phyloP scores from a whole-genome alignment of 2,113 vertebrate genomes.

The Perca fluviatilis region DNA sequence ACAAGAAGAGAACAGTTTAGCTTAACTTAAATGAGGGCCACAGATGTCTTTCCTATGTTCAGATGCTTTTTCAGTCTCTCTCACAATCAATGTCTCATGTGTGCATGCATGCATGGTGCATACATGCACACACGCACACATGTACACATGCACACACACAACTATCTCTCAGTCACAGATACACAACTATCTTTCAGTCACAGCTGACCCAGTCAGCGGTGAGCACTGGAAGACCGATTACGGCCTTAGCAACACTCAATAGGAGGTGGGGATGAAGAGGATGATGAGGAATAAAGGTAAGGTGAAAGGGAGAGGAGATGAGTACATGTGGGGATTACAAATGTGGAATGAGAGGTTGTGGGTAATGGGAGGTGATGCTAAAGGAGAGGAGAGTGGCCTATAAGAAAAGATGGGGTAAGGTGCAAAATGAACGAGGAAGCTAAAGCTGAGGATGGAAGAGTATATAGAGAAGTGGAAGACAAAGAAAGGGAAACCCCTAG shows the following conservation, averaged over 20 bases:
- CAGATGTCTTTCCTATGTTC: not conserved
- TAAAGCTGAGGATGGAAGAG: not conserved
- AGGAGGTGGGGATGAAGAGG: constrained; percentile 10
- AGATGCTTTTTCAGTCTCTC: not conserved
- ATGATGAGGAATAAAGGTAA: not conserved
- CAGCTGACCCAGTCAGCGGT: constrained; percentile 52
- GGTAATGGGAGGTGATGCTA: constrained; percentile 17
- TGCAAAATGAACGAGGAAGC: not conserved
- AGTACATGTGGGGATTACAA: constrained; percentile 32
- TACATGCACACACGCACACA: not conserved
- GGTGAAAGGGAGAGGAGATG: constrained; percentile 1
- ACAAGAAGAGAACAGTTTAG: constrained; percentile 45
- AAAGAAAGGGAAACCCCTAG: not conserved
- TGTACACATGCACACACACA: not conserved
- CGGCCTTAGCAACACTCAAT: constrained; percentile 34
- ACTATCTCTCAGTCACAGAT: constrained; percentile 14
- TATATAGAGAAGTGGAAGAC: not conserved
- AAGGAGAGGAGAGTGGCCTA: not conserved
- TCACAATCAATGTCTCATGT: no score
- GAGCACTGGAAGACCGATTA: constrained; percentile 58
- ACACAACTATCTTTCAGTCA: constrained; percentile 2
- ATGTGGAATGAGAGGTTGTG: constrained; percentile 32
- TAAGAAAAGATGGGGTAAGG: not conserved
- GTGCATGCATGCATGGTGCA: not conserved
- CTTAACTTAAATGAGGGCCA: constrained; percentile 30